phyloP scores from a whole-genome alignment of 2,797 vertebrate genomes.

The Podargus strigoides region DNA sequence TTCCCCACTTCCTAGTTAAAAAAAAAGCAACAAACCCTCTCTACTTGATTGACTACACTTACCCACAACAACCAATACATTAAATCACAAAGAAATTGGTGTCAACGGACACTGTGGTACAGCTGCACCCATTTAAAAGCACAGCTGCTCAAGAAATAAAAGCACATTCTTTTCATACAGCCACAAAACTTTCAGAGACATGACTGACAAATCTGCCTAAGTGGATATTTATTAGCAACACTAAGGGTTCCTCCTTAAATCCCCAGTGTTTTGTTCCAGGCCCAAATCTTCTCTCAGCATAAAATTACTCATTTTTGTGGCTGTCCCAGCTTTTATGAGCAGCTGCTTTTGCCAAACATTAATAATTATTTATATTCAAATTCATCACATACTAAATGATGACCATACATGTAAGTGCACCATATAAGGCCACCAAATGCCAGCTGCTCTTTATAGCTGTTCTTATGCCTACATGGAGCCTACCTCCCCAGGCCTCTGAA shows the following conservation, averaged over 20 bases:
- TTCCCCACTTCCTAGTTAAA: conserved; percentile 22
- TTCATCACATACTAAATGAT: background rate
- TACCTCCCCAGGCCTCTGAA: background rate
- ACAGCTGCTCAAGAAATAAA: conserved; percentile 64
- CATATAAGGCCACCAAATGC: fast-evolving
- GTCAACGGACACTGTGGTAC: conserved; percentile 56
- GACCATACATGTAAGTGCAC: fast-evolving
- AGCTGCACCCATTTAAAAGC: conserved; percentile 67
- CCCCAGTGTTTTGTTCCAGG: conserved; percentile 14
- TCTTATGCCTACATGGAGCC: background rate
- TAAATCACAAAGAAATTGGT: conserved; percentile 58
- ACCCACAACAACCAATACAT: conserved; percentile 19
- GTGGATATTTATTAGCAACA: conserved; percentile 55
- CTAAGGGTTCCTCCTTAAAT: conserved; percentile 44
- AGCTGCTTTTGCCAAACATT: background rate
- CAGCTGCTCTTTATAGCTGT: background rate
- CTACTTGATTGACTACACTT: conserved; percentile 7
- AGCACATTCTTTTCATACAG: conserved; percentile 48
- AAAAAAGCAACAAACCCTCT: background rate
- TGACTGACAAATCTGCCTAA: conserved; percentile 56
- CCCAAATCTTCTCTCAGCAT: conserved; percentile 14
- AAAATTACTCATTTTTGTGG: conserved; percentile 27
- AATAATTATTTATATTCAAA: background rate
- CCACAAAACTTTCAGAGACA: conserved; percentile 57
- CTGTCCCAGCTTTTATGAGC: background rate